These are phyloP conservation scores for Morpho achilles DNA, from an alignment of 2,888 invertebrate genomes.

Conservation along the genomic window DNA sequence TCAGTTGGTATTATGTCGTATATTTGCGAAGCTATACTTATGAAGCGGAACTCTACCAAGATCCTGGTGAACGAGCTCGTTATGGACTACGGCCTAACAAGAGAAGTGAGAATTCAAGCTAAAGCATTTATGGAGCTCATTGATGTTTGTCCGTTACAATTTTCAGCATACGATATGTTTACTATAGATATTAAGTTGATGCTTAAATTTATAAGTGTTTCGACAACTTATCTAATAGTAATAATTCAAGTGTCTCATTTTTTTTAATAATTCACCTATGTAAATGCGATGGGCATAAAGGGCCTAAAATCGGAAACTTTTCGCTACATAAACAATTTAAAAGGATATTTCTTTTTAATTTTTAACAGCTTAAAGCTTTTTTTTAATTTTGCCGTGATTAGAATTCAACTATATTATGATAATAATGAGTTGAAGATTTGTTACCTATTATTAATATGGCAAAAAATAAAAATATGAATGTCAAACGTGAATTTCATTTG, in stretches of 20 bases:
- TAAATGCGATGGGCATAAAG: background rate
- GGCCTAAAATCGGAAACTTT: too few species aligned
- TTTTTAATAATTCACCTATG: slow-evolving; percentile 4
- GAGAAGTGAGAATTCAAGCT: slow-evolving; percentile 48
- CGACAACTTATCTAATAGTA: slow-evolving; percentile 60
- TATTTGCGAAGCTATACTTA: slow-evolving; percentile 43
- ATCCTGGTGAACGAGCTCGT: slow-evolving; percentile 51
- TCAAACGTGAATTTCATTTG: too few species aligned
- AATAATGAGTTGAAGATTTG: too few species aligned
- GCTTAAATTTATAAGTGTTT: slow-evolving; percentile 56
- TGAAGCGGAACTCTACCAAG: slow-evolving; percentile 44
- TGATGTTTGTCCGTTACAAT: slow-evolving; percentile 45
- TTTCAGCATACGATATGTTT: slow-evolving; percentile 49
- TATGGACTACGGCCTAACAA: slow-evolving; percentile 54
- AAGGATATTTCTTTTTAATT: too few species aligned
- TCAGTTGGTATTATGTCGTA: slow-evolving; percentile 36
- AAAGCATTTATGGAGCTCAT: slow-evolving; percentile 59
- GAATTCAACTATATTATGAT: too few species aligned
- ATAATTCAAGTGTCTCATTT: slow-evolving; percentile 54
- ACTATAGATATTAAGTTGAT: slow-evolving; percentile 54
- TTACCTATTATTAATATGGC: too few species aligned
- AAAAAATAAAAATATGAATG: too few species aligned
- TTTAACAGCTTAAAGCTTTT: too few species aligned
- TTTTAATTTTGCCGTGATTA: too few species aligned
- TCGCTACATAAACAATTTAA: too few species aligned